Conservation (phyloP, 2,113 vertebrate genomes). For the Psilopsiagon aurifrons region DNA sequence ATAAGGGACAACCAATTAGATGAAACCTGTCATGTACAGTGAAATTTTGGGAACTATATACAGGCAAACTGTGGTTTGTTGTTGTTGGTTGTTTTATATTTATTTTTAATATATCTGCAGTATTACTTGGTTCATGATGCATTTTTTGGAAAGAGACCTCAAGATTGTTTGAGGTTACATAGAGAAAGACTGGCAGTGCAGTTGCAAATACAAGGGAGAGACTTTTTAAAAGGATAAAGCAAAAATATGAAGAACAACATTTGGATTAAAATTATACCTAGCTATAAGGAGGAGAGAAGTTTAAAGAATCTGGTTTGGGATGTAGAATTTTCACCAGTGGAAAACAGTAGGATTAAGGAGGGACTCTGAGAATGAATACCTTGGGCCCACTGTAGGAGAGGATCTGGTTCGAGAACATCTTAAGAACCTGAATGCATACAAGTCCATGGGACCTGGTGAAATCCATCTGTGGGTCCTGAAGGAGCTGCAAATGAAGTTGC, state of each 20-base stretch:
- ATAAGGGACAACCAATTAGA: background rate
- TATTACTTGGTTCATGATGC: background rate
- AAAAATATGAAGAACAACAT: background rate
- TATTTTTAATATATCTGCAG: background rate
- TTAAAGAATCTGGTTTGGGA: background rate
- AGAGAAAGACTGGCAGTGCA: background rate
- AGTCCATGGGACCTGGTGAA: too few relatives aligned
- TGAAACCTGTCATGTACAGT: background rate
- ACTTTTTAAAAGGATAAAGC: background rate
- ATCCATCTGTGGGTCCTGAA: too few relatives aligned
- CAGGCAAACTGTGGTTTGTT: background rate
- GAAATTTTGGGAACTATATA: background rate
- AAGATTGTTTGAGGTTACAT: background rate
- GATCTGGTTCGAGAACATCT: too few relatives aligned
- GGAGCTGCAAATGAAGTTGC: too few relatives aligned
- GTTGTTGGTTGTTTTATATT: background rate
- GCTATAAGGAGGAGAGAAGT: background rate
- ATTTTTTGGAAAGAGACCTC: background rate
- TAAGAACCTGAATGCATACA: too few relatives aligned
- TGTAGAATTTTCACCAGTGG: background rate
- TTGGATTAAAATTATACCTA: background rate
- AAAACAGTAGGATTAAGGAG: background rate
- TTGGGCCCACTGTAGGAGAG: too few relatives aligned
- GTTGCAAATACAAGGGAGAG: background rate
- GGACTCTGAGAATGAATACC: too few relatives aligned